Percentiles rank a stretch among this genome's conserved stretches.
phyloP scores from a whole-genome alignment of 1,140 invertebrate genomes.

The Platyscapa corneri region DNA sequence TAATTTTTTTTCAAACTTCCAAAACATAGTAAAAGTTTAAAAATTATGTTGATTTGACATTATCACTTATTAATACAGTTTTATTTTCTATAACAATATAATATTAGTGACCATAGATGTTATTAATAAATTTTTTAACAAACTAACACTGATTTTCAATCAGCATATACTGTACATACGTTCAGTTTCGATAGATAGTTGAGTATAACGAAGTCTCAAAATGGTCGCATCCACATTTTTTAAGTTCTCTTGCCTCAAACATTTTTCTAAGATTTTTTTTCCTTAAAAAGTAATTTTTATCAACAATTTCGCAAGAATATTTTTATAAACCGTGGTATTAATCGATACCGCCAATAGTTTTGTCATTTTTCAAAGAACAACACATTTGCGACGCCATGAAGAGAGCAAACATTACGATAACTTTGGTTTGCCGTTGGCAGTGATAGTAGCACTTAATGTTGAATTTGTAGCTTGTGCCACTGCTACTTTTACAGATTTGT shows the following conservation, averaged over 20 bases:
- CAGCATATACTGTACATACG: conserved; percentile 69
- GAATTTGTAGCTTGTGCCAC: conserved; percentile 80
- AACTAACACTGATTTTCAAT: conserved; percentile 68
- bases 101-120: conserved; percentile 59
- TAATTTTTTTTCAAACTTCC: conserved; percentile 33
- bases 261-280: conserved; percentile 52
- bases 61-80: conserved; percentile 60
- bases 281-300: conserved; percentile 31
- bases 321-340: conserved; percentile 40
- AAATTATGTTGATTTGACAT: conserved; percentile 55
- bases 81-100: conserved; percentile 64
- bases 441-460: conserved; percentile 67
- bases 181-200: conserved; percentile 55
- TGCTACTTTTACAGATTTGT: conserved; percentile 86
- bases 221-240: conserved; percentile 50
- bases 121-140: conserved; percentile 65
- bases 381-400: conserved; percentile 48
- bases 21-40: conserved; percentile 40
- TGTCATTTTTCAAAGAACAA: conserved; percentile 30
- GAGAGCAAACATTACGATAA: conserved; percentile 73
- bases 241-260: conserved; percentile 2
- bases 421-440: conserved; percentile 78
- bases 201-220: conserved; percentile 51
- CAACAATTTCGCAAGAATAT: conserved; percentile 52
- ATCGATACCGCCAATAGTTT: conserved; percentile 42